These are phyloP conservation scores for Ceratothoa steindachneri DNA, from an alignment of 2,888 invertebrate genomes.

Conservation along the genomic window DNA sequence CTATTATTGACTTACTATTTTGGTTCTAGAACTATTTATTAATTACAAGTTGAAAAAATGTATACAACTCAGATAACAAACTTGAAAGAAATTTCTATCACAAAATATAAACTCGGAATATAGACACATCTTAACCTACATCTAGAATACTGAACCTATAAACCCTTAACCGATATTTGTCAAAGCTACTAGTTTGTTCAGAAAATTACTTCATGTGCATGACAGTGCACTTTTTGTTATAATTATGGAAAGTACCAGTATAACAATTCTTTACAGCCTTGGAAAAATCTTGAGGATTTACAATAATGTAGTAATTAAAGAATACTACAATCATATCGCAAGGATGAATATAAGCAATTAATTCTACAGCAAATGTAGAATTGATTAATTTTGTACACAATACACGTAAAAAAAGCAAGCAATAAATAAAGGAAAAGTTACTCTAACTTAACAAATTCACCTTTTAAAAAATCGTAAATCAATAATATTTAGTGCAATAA, in stretches of 20 bases:
- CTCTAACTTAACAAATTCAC: too few species aligned
- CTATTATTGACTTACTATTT: too few species aligned
- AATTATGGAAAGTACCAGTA: not conserved
- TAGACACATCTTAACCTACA: not conserved
- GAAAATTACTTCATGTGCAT: too few species aligned
- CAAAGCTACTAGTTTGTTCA: too few species aligned
- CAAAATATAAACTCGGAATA: not conserved
- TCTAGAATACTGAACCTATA: not conserved
- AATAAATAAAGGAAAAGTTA: not conserved
- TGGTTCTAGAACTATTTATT: not conserved
- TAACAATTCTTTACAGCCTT: not conserved
- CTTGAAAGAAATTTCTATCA: not conserved
- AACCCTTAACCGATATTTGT: not conserved
- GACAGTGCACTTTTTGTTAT: too few species aligned
- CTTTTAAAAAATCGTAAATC: too few species aligned
- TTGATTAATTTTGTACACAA: not conserved
- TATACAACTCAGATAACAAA: not conserved
- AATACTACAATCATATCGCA: not conserved
- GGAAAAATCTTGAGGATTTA: not conserved
- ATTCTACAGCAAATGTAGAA: not conserved
- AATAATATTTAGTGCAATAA: too few species aligned
- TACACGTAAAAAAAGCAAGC: not conserved
- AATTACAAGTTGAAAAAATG: not conserved
- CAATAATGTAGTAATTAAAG: too few species aligned
- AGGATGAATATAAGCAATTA: not conserved